These are phyloP conservation scores for Odontomyia ornata DNA, from an alignment of 2,888 invertebrate genomes.

Conservation along the genomic window DNA sequence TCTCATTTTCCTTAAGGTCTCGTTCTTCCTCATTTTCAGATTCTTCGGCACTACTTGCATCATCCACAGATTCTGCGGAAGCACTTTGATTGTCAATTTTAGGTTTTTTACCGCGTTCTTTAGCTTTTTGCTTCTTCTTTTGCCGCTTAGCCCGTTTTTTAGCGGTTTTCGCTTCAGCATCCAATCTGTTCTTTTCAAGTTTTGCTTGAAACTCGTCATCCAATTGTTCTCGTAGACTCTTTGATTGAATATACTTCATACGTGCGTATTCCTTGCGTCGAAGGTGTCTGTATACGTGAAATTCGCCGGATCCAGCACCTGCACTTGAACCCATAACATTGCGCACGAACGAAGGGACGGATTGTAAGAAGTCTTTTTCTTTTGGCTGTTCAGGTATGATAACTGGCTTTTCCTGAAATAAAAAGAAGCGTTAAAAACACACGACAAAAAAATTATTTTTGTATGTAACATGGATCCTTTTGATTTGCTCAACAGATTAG, in stretches of 20 bases:
- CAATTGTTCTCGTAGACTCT: conserved; percentile 80
- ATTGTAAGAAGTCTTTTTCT: conserved; percentile 70
- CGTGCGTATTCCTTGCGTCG: conserved; percentile 95
- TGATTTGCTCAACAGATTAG: too few relatives aligned
- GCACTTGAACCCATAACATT: conserved; percentile 99
- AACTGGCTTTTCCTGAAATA: conserved; percentile 83
- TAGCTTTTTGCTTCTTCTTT: conserved; percentile 73
- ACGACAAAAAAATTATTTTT: too few relatives aligned
- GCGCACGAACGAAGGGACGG: conserved; percentile 86
- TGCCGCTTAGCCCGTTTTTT: conserved; percentile 91
- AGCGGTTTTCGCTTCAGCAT: conserved; percentile 83
- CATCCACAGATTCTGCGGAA: conserved; percentile 50
- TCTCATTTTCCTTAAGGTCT: conserved; percentile 4
- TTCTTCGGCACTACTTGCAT: conserved; percentile 36
- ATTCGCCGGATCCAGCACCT: conserved; percentile 98
- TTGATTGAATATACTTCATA: conserved; percentile 91
- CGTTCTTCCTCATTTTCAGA: conserved; percentile 45
- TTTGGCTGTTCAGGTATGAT: conserved; percentile 85
- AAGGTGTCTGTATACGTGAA: conserved; percentile 96
- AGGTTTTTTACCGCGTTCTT: conserved; percentile 49
- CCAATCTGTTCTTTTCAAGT: conserved; percentile 75
- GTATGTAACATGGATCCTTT: too few relatives aligned
- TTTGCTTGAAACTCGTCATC: conserved; percentile 85
- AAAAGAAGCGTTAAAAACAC: neutral
- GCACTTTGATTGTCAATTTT: conserved; percentile 27